These are phyloP conservation scores for Ophonus ardosiacus DNA, from an alignment of 2,888 invertebrate genomes.

Conservation along the genomic window DNA sequence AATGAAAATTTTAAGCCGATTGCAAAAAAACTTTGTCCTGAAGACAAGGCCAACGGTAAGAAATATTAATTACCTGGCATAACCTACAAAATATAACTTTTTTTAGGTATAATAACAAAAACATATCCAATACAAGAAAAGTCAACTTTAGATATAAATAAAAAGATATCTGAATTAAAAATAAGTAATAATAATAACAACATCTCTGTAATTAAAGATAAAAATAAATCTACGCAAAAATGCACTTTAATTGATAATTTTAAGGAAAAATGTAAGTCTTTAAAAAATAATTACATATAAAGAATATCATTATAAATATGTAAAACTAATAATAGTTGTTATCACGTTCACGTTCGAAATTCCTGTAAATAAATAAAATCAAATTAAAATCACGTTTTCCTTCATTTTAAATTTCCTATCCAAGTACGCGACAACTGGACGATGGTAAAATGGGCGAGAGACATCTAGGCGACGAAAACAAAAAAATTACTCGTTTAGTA, in stretches of 20 bases:
- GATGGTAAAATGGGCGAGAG: too few species aligned
- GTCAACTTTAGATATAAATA: background rate
- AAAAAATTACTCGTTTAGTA: too few species aligned
- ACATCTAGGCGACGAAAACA: too few species aligned
- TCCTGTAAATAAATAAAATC: conserved; percentile 29
- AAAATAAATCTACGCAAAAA: conserved; percentile 41
- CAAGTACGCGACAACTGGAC: too few species aligned
- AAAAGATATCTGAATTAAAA: conserved; percentile 28
- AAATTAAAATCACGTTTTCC: background rate
- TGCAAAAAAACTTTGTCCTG: conserved; percentile 18
- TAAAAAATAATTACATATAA: conserved; percentile 3
- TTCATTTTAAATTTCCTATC: too few species aligned
- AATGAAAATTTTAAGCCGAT: conserved; percentile 24
- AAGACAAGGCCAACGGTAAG: background rate
- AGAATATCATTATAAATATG: conserved; percentile 9
- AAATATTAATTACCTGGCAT: background rate
- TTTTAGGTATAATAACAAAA: conserved; percentile 9
- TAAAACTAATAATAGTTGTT: conserved; percentile 41
- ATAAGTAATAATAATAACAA: conserved; percentile 24
- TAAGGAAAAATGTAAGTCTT: conserved; percentile 48
- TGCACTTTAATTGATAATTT: conserved; percentile 32
- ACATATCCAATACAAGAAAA: background rate
- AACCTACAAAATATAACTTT: background rate
- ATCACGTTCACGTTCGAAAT: conserved; percentile 22
- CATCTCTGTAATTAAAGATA: background rate